Percentiles rank a stretch among this genome's conserved stretches.
phyloP scores from a whole-genome alignment of 2,113 vertebrate species.

The Aptenodytes patagonicus region DNA sequence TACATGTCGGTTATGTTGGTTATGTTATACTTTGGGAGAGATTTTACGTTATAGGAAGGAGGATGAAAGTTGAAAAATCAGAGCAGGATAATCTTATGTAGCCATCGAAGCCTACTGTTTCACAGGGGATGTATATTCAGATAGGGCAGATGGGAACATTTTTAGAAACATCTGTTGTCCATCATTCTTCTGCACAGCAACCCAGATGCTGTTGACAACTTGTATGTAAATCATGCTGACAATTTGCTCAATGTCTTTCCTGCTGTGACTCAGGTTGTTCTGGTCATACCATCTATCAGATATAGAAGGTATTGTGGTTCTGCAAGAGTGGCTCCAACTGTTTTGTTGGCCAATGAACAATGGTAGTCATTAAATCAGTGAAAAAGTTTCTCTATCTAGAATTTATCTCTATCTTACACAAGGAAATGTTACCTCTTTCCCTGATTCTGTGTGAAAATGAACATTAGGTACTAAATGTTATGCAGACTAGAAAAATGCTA shows the following conservation, averaged over 20 bases:
- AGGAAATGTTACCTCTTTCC: not conserved
- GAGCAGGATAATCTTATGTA: conserved; percentile 28
- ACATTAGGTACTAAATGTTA: conserved; percentile 11
- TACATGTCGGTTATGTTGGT: not conserved
- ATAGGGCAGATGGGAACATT: conserved; percentile 74
- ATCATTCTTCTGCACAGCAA: conserved; percentile 74
- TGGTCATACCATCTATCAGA: conserved; percentile 66
- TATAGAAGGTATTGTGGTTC: not conserved
- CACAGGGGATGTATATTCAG: conserved; percentile 48
- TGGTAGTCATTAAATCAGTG: conserved; percentile 32
- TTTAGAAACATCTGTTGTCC: conserved; percentile 78
- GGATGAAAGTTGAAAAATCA: conserved; percentile 35
- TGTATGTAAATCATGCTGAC: conserved; percentile 74
- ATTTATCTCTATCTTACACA: conserved; percentile 22
- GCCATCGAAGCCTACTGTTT: conserved; percentile 55
- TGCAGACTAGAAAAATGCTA: not conserved
- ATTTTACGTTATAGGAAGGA: not conserved
- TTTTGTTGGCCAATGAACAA: conserved; percentile 35
- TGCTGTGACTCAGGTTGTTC: conserved; percentile 69
- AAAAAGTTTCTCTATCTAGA: conserved; percentile 7
- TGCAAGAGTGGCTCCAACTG: conserved; percentile 37
- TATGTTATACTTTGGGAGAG: not conserved
- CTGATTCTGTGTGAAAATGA: not conserved
- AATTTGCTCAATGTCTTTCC: conserved; percentile 75
- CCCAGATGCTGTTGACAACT: conserved; percentile 77